Base-by-base conservation (phyloP, 2,113 vertebrate genomes). In the Platichthys stellatus region DNA sequence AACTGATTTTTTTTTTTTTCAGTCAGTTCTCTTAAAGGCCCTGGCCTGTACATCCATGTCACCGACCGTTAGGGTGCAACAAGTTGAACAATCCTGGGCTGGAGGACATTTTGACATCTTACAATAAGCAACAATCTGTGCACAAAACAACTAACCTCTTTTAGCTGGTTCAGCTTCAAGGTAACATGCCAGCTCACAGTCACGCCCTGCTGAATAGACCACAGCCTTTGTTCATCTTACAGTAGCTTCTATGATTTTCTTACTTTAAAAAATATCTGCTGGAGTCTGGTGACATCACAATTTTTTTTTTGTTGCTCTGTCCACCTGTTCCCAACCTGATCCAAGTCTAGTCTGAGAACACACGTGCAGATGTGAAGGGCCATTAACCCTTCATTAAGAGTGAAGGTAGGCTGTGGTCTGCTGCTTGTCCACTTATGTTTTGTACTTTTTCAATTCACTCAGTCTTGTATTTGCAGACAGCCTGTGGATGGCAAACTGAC, bases 401-500 rank as follows among this genome's bases (percentile, higher is more conserved):
- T 54, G 6, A 12, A 35, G 11, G 7, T 65, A 31, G 23, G 2
- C 38, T 70, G 60, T 15, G 59, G 53, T 49, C 26, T 69, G 20
- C 43, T 54, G 51, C 38, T 72, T 53, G 35, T 58, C 40, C 26
- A 15, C 38, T 45, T 21, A 26, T 70, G 21, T 49, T 40, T 47
- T 31, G 21, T 59, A 15, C 17, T 5, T 15, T 69, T 63, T 63
- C 49, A 57, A 63, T 47, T 31, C 0, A 62, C 35, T 38, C 26
- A 3, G 5, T 54, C 9, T 38, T 79, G 5, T 54, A 51, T 69
- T 63, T 75, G 21, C 20, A 53, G 69, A 51, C 11, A 21, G 8
- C 43, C 40, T 51, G 23, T 59, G n/a, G 66, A 56, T 18, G 56
- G 40, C 60, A 64, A 63, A 51, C 56, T 63, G n/a, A 68, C 35